Percentiles rank a stretch among this genome's conserved stretches.
Evolutionary conservation across 2,797 vertebrate species (phyloP).

Genomic region (Fistularia commersonii): DNA sequence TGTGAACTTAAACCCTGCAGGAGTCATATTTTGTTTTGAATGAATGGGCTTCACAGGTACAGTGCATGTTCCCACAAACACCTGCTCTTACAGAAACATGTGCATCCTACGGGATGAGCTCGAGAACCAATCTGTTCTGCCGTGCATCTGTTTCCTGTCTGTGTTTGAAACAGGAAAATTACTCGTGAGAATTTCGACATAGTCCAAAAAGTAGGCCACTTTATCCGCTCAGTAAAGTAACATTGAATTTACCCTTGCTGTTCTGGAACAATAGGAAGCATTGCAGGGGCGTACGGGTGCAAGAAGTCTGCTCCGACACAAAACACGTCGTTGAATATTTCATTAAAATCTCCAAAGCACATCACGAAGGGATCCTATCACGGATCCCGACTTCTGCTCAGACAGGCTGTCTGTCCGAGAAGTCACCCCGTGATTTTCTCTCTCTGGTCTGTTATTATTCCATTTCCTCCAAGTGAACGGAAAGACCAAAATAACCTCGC

Average conservation of each 20-base stretch:
- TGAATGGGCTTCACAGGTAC: not conserved
- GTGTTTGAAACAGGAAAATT: constrained; percentile 32
- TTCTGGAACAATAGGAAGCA: constrained; percentile 6
- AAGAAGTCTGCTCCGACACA: constrained; percentile 8
- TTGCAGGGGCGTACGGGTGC: constrained; percentile 5
- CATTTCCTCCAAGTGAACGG: constrained; percentile 72
- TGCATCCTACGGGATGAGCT: constrained; percentile 14
- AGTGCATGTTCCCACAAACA: not conserved
- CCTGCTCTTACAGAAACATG: constrained; percentile 3
- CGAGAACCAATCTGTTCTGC: constrained; percentile 10
- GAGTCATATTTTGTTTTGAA: not conserved
- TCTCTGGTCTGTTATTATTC: constrained; percentile 71
- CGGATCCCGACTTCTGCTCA: constrained; percentile 16
- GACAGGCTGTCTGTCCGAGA: constrained; percentile 23
- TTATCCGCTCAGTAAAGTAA: constrained; percentile 11
- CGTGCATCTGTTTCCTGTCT: constrained; percentile 43
- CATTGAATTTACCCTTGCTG: constrained; percentile 3
- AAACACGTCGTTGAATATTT: constrained; percentile 22
- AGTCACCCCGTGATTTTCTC: constrained; percentile 57
- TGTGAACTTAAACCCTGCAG: too few relatives aligned
- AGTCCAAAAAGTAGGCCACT: constrained; percentile 26
- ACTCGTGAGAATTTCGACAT: constrained; percentile 22
- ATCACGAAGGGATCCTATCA: constrained; percentile 13
- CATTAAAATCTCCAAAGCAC: constrained; percentile 14
- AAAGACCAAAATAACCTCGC: constrained; percentile 72